These are phyloP conservation scores for Coelopa pilipes DNA, from an alignment of 2,888 invertebrate species.

Conservation along the genomic window DNA sequence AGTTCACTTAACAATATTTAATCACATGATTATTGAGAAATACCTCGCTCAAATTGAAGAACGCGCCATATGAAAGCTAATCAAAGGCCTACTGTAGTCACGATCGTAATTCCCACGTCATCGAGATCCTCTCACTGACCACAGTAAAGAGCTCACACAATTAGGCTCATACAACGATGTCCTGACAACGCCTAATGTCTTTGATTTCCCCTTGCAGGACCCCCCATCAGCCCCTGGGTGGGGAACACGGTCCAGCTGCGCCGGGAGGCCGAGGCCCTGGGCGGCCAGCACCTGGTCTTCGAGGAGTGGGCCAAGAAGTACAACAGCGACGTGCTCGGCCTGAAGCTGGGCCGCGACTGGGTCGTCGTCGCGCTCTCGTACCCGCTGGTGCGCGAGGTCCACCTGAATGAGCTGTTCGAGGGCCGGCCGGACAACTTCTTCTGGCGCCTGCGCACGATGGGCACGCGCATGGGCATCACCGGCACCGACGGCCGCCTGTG, in stretches of 20 bases:
- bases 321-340: slow-evolving; percentile 70
- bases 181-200: not conserved
- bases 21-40: too few species aligned
- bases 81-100: too few species aligned
- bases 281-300: slow-evolving; percentile 70
- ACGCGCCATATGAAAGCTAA: too few species aligned
- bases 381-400: slow-evolving; percentile 69
- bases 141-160: too few species aligned
- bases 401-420: slow-evolving; percentile 72
- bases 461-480: slow-evolving; percentile 70
- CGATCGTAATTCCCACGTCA: too few species aligned
- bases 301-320: slow-evolving; percentile 67
- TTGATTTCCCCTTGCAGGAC: slow-evolving; percentile 53
- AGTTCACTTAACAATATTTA: too few species aligned
- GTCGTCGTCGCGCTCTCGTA: slow-evolving; percentile 71
- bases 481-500: slow-evolving; percentile 72
- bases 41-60: too few species aligned
- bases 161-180: too few species aligned
- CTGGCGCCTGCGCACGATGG: slow-evolving; percentile 73
- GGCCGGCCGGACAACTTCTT: slow-evolving; percentile 77
- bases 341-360: slow-evolving; percentile 70
- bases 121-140: too few species aligned
- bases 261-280: slow-evolving; percentile 58
- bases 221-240: slow-evolving; percentile 61
- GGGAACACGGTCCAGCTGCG: slow-evolving; percentile 63